Evolutionary conservation across 2,113 vertebrate species (phyloP).

Genomic region (Oostethus manadensis): DNA sequence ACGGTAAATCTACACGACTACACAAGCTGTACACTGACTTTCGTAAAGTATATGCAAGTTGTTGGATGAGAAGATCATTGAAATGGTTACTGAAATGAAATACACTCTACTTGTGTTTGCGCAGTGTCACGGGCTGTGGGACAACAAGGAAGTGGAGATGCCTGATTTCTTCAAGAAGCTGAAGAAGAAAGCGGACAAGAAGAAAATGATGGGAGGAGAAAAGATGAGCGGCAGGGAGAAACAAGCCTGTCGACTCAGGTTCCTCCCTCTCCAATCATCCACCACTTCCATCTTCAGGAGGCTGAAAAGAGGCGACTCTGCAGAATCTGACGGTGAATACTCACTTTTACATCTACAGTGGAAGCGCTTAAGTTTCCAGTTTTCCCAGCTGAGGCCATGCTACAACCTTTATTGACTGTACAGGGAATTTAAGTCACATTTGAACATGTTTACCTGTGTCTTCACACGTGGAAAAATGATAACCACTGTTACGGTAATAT

Average conservation of each 20-base stretch:
- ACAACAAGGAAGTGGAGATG: conserved; percentile 72
- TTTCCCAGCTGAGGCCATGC: too few species aligned
- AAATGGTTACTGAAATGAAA: too few species aligned
- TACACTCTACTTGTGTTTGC: background rate
- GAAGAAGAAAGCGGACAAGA: conserved; percentile 69
- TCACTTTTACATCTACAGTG: background rate
- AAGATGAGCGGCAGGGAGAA: conserved; percentile 20
- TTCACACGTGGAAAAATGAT: too few species aligned
- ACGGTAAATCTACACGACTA: too few species aligned
- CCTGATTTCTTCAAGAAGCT: conserved; percentile 71
- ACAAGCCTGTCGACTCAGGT: conserved; percentile 35
- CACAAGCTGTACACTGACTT: too few species aligned
- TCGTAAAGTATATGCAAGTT: background rate
- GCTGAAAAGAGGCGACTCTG: conserved; percentile 26
- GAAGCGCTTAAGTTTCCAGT: background rate
- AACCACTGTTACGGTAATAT: too few species aligned
- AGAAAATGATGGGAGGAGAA: conserved; percentile 51
- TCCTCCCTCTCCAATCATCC: conserved; percentile 65
- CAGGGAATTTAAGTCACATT: too few species aligned
- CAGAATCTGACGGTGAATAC: conserved; percentile 49
- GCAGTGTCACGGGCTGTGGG: conserved; percentile 78
- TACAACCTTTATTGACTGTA: too few species aligned
- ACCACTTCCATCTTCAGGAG: conserved; percentile 54
- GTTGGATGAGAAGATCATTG: too few species aligned
- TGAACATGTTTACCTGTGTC: too few species aligned